phyloP scores from a whole-genome alignment of 2,888 invertebrate genomes.

The Gonocerus acuteangulatus region DNA sequence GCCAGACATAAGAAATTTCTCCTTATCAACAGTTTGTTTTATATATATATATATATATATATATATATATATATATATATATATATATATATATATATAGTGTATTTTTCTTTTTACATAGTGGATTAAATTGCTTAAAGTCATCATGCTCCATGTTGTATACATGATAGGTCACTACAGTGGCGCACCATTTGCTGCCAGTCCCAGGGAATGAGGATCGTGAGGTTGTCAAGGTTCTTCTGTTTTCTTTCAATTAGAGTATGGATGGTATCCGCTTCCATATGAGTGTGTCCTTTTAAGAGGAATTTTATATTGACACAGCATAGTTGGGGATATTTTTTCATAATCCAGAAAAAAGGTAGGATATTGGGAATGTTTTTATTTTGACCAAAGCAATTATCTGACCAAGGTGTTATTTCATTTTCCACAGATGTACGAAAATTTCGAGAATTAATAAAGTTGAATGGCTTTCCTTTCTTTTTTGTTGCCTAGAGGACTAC shows the following conservation, averaged over 20 bases:
- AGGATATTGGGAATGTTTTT: background rate
- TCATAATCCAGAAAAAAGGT: background rate
- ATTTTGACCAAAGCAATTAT: background rate
- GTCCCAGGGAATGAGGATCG: background rate
- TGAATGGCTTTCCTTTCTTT: no score
- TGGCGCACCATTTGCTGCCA: background rate
- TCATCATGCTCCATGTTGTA: background rate
- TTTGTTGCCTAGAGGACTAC: no score
- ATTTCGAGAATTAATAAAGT: no score
- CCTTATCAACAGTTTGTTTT: no score
- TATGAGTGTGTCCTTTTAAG: background rate
- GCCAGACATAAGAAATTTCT: no score
- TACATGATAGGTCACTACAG: background rate
- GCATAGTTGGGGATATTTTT: background rate
- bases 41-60: no score
- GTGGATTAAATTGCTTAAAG: background rate
- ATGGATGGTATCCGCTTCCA: slow-evolving; percentile 1
- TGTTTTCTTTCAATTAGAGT: background rate
- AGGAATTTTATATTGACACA: background rate
- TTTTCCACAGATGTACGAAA: no score
- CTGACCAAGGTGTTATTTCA: background rate
- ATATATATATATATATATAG: no score
- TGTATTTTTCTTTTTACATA: background rate
- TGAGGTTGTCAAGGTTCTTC: background rate
- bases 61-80: no score